These are phyloP conservation scores for Scolopax mira DNA, from an alignment of 2,113 vertebrate species.

Conservation along the genomic window DNA sequence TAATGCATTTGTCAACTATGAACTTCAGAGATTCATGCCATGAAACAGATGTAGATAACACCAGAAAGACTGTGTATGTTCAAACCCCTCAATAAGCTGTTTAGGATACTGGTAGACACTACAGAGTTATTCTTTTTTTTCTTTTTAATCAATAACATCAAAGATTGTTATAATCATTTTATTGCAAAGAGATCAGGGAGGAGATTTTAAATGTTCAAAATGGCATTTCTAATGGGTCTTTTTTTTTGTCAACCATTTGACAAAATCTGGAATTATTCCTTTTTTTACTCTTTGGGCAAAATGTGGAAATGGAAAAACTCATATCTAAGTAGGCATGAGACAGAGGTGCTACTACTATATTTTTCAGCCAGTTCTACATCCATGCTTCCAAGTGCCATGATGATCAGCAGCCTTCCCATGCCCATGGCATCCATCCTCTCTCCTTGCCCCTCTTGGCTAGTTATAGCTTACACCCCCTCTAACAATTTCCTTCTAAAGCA, in stretches of 20 bases:
- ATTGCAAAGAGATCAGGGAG: neutral
- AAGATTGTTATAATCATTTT: neutral
- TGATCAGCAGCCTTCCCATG: neutral
- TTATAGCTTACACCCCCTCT: neutral
- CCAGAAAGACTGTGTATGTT: neutral
- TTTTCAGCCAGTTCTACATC: neutral
- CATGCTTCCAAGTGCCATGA: neutral
- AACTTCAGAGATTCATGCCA: neutral
- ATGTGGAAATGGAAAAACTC: neutral
- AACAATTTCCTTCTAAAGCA: neutral
- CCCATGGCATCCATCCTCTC: neutral
- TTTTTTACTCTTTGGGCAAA: neutral
- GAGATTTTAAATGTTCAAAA: neutral
- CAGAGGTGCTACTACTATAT: neutral
- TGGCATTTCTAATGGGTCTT: neutral
- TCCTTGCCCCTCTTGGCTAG: fast-evolving
- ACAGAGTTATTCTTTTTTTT: neutral
- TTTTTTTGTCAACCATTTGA: neutral
- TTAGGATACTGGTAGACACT: neutral
- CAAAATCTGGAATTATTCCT: neutral
- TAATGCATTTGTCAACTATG: conserved; percentile 2
- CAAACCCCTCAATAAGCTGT: neutral
- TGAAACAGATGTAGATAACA: neutral
- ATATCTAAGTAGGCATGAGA: neutral
- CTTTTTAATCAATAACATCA: neutral